Evolutionary conservation across 2,888 invertebrate genomes (phyloP).

Genomic region (Anticlea derivata): DNA sequence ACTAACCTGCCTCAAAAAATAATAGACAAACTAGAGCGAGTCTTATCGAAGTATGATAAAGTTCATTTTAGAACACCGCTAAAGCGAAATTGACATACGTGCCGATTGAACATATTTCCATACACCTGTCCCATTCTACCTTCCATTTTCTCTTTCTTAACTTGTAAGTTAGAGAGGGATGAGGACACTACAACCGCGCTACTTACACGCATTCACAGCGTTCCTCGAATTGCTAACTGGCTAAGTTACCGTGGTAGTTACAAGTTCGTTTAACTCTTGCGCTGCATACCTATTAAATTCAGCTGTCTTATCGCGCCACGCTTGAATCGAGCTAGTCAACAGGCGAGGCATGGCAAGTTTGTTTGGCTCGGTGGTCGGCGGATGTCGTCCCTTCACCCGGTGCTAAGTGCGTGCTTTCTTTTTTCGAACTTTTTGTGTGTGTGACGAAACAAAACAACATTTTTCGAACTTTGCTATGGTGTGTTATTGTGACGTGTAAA

Average conservation of each 20-base stretch:
- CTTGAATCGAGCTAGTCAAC: constrained; percentile 24
- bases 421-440: constrained; percentile 64
- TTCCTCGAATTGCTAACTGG: constrained; percentile 51
- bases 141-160: constrained; percentile 34
- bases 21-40: constrained; percentile 20
- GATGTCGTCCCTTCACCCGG: constrained; percentile 63
- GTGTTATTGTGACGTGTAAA: constrained; percentile 50
- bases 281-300: constrained; percentile 47
- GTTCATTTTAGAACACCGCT: constrained; percentile 34
- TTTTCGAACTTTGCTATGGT: constrained; percentile 58
- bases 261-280: constrained; percentile 17
- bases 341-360: constrained; percentile 55
- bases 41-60: constrained; percentile 21
- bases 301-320: constrained; percentile 44
- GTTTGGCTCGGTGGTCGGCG: constrained; percentile 67
- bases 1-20: constrained; percentile 13
- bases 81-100: constrained; percentile 43
- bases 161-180: constrained; percentile 38
- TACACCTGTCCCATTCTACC: constrained; percentile 47
- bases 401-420: constrained; percentile 40
- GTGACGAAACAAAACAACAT: constrained; percentile 60
- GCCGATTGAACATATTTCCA: constrained; percentile 44
- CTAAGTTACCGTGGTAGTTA: constrained; percentile 44
- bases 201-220: constrained; percentile 52
- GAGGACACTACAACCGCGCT: constrained; percentile 41